A percentile compares a stretch with the other conserved stretches of the same genome.
Evolutionary conservation across 2,113 vertebrate genomes (phyloP).

Genomic region (Bubo scandiacus): DNA sequence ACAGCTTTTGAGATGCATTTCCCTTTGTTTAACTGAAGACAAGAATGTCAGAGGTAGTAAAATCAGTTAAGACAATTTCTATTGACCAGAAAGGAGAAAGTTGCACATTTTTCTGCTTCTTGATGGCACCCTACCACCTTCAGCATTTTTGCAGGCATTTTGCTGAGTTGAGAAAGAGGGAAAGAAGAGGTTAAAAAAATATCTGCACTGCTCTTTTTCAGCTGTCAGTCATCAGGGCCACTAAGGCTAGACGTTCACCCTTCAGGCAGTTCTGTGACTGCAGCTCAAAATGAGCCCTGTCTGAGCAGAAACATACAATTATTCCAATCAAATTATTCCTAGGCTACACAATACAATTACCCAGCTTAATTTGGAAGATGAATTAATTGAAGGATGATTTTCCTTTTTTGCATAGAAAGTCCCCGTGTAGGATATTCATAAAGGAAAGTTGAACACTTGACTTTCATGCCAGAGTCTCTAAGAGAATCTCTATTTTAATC

Average conservation of each 20-base stretch:
- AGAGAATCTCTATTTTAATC: not conserved
- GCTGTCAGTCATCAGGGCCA: not conserved
- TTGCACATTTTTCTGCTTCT: not conserved
- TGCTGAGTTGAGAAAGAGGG: not conserved
- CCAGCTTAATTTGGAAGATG: constrained; percentile 25
- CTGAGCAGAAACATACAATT: constrained; percentile 43
- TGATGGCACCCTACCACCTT: not conserved
- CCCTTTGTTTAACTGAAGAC: not conserved
- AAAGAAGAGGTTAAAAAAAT: constrained; percentile 1
- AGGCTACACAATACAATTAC: constrained; percentile 45
- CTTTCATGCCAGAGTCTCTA: not conserved
- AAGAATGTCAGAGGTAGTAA: not conserved
- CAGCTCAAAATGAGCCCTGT: constrained; percentile 24
- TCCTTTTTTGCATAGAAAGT: not conserved
- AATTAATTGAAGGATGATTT: constrained; percentile 52
- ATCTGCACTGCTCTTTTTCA: not conserved
- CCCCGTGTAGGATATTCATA: not conserved
- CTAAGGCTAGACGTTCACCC: not conserved
- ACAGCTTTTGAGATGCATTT: not conserved
- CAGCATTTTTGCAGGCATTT: not conserved
- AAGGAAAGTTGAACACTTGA: not conserved
- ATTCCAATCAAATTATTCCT: constrained; percentile 41
- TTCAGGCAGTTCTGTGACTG: constrained; percentile 29
- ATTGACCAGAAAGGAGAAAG: not conserved
- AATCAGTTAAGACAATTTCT: not conserved